Evolutionary conservation across 2,797 vertebrate species (phyloP), one percentile per base, ranked within the genome.

Genomic region (Oreortyx pictus): DNA sequence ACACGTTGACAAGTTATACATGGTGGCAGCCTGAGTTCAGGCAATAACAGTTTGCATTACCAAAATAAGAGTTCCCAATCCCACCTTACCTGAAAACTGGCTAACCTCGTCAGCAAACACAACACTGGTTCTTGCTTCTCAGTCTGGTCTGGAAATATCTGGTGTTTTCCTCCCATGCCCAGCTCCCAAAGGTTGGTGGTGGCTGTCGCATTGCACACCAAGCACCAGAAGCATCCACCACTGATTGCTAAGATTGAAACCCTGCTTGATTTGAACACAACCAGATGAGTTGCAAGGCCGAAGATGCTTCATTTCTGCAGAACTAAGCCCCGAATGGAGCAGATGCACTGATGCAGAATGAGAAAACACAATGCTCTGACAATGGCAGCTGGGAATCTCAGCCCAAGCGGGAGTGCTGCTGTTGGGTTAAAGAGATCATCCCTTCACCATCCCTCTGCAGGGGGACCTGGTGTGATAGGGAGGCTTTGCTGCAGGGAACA

Each of bases 21-120:
- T 0, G 24, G 50, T 41, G 46, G 33, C 60, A 5, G 56, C 86
- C 76, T 60, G 50, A 79, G 66, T 91, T 88, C 88, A 83, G 92
- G 70, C 95, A 91, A 78, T 82, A 82, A 47, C 41, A 50, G 27
- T 91, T 84, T 79, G 89, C 86, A 66, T 92, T 83, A 78, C 74
- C 83, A 59, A 93, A 94, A 70, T 56, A 83, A 3, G 56, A 59
- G 44, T 46, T 66, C 76, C 19, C 77, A 79, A 46, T 82, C 60
- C 49, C 37, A 88, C 49, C 86, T 79, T 77, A 79, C 57, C 71
- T n/a, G 57, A 49, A 88, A 90, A 68, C 57, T 76, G 41, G 37
- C 94, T 89, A 44, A 72, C 47, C 33, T 67, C 50, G 57, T 71
- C 17, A 70, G 74, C 10, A 56, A 92, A 81, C 52, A 71, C 52